Conservation (phyloP, 2,113 vertebrate genomes). For the Chloebia gouldiae region DNA sequence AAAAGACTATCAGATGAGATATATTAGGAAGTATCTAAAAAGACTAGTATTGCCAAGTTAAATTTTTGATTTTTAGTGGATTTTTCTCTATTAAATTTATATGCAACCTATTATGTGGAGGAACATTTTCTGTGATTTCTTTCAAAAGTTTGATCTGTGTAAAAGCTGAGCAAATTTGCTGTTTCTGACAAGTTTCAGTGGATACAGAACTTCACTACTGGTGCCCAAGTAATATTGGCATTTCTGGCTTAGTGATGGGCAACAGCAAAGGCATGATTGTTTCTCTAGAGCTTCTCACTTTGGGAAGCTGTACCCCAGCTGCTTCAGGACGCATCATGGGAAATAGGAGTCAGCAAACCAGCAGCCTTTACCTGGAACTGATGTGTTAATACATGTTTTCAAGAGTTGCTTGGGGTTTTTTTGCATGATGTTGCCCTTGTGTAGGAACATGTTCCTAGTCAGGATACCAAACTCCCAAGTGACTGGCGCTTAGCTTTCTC, state of each 20-base stretch:
- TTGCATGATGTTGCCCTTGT: not conserved
- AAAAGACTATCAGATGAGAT: not conserved
- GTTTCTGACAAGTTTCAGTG: not conserved
- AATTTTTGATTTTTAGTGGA: not conserved
- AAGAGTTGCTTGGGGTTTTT: not conserved
- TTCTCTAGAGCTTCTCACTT: not conserved
- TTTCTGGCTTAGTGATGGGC: not conserved
- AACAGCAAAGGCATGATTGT: rapidly evolving
- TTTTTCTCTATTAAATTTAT: not conserved
- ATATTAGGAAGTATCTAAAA: not conserved
- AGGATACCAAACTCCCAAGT: not conserved
- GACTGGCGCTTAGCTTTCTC: not conserved
- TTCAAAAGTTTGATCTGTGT: not conserved
- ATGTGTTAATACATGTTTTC: not conserved
- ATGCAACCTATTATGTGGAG: rapidly evolving
- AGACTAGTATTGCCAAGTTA: not conserved
- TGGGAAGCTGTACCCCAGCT: rapidly evolving
- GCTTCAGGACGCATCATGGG: rapidly evolving
- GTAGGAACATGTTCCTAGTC: not conserved
- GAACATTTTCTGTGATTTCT: not conserved
- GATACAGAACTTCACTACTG: not conserved
- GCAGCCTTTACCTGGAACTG: not conserved
- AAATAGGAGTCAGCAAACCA: not conserved
- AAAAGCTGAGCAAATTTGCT: not conserved
- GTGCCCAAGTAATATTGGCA: not conserved